These are phyloP conservation scores for Onychomys leucogaster DNA, from an alignment of 2,797 vertebrate genomes.

Conservation along the genomic window DNA sequence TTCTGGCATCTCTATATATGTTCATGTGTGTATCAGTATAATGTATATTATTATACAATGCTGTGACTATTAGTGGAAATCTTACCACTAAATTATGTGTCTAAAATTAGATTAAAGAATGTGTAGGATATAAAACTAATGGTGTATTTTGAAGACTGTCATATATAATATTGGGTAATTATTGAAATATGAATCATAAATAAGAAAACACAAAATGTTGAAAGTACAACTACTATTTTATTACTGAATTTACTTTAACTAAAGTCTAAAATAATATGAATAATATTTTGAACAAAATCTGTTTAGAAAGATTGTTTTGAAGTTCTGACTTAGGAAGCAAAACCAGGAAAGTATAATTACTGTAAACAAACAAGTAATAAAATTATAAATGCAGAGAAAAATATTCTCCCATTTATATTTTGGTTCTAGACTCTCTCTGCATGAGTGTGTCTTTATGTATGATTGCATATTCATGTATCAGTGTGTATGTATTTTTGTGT, in stretches of 20 bases:
- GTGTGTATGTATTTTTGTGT: neutral
- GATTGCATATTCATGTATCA: neutral
- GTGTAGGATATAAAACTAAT: neutral
- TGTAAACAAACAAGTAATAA: slow-evolving; percentile 10
- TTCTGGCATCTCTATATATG: too few species aligned
- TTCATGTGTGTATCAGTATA: neutral
- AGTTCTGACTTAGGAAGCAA: neutral
- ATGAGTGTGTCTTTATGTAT: neutral
- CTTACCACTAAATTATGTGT: neutral
- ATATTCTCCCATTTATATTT: slow-evolving; percentile 39
- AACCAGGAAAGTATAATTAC: neutral
- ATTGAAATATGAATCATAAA: neutral
- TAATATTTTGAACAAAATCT: neutral
- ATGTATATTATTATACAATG: neutral
- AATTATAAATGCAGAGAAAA: slow-evolving; percentile 1
- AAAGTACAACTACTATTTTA: neutral
- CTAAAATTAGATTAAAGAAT: neutral
- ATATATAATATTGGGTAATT: too few species aligned
- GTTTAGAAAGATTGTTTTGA: neutral
- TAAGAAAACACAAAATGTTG: neutral
- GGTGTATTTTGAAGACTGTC: neutral
- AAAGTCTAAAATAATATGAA: neutral
- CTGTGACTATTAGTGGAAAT: neutral
- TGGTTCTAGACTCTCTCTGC: neutral
- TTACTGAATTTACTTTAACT: neutral